Percentiles rank a stretch among this genome's conserved stretches.
These are phyloP conservation scores for Leptodactylus fallax DNA, from an alignment of 2,797 vertebrate species.

Conservation along the genomic window DNA sequence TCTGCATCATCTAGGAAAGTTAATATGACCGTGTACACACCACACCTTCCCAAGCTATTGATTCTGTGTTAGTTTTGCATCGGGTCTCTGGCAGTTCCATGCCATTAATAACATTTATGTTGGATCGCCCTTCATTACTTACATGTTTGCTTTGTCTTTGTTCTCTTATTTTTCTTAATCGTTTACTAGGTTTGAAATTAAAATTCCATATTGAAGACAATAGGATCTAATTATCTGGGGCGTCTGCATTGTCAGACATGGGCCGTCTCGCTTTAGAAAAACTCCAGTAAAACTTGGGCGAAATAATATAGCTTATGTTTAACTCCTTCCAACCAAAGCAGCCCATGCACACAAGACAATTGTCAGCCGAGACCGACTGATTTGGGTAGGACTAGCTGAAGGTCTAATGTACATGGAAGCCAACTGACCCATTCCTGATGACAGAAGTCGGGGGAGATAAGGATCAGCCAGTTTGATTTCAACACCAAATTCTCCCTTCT, in stretches of 20 bases:
- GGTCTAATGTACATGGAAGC: too few species aligned
- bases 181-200: conserved; percentile 7
- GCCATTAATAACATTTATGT: conserved; percentile 52
- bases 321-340: not conserved
- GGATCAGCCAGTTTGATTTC: too few species aligned
- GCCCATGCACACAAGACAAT: too few species aligned
- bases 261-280: conserved; percentile 10
- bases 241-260: conserved; percentile 7
- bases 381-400: too few species aligned
- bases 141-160: conserved; percentile 26
- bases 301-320: not conserved
- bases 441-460: too few species aligned
- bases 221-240: not conserved
- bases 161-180: conserved; percentile 36
- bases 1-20: conserved; percentile 10
- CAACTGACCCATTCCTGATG: too few species aligned
- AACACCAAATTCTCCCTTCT: too few species aligned
- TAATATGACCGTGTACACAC: not conserved
- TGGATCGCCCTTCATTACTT: conserved; percentile 30
- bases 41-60: conserved; percentile 36
- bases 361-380: too few species aligned
- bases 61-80: conserved; percentile 13
- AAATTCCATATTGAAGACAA: not conserved
- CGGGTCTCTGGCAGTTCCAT: not conserved
- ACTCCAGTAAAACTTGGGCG: not conserved